phyloP scores from a whole-genome alignment of 1,140 invertebrate genomes.

The Camponotus floridanus region DNA sequence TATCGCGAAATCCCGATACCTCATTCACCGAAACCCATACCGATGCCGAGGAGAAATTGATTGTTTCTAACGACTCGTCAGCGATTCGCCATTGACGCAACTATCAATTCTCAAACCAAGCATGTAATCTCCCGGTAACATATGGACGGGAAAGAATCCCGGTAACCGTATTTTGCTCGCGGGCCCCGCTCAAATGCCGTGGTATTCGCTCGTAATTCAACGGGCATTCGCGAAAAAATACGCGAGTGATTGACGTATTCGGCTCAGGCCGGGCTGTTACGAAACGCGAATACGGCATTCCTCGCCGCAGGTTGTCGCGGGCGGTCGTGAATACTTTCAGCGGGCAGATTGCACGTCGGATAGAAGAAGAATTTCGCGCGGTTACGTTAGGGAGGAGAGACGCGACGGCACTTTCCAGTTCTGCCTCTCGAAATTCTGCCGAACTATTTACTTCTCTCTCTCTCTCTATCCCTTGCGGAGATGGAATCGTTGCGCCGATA shows the following conservation, averaged over 20 bases:
- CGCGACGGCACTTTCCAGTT: neutral
- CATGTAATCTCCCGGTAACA: conserved; percentile 49
- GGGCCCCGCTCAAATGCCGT: conserved; percentile 11
- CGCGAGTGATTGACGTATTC: conserved; percentile 54
- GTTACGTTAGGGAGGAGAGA: neutral
- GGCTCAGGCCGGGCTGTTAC: conserved; percentile 37
- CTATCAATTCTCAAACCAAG: conserved; percentile 51
- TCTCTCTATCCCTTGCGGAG: neutral
- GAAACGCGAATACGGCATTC: conserved; percentile 28
- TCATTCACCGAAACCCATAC: conserved; percentile 29
- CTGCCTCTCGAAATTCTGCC: conserved; percentile 28
- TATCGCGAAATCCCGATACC: neutral
- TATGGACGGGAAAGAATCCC: conserved; percentile 50
- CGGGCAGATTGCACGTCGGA: neutral
- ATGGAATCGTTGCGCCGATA: conserved; percentile 41
- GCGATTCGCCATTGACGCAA: conserved; percentile 39
- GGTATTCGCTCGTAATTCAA: conserved; percentile 44
- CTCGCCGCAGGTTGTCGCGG: conserved; percentile 53
- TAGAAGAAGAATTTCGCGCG: conserved; percentile 23
- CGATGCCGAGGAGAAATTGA: conserved; percentile 25
- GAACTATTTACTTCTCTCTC: neutral
- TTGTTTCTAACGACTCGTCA: conserved; percentile 41
- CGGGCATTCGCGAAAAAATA: conserved; percentile 39
- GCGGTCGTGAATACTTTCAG: conserved; percentile 33
- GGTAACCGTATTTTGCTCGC: conserved; percentile 51